A percentile compares a stretch with the other conserved stretches of the same genome.
Evolutionary conservation across 1,140 invertebrate species (phyloP).

Genomic region (Pteromalus puparum): DNA sequence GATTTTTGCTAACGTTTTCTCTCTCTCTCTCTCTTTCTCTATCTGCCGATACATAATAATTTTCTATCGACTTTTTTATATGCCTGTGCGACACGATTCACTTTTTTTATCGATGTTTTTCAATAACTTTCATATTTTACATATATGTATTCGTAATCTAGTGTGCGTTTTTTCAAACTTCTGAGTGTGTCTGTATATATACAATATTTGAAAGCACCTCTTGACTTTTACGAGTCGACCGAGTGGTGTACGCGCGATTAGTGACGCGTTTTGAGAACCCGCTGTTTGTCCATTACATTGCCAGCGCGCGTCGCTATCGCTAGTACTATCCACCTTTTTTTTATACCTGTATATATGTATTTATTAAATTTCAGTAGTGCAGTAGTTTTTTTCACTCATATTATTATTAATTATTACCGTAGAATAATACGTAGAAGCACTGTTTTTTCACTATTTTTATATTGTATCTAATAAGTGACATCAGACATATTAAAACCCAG

Average conservation of each 20-base stretch:
- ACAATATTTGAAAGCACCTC: background rate
- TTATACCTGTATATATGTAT: background rate
- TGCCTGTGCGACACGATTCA: slow-evolving; percentile 1
- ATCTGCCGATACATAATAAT: background rate
- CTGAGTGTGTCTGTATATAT: slow-evolving; percentile 24
- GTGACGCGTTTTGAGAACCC: background rate
- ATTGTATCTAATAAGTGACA: background rate
- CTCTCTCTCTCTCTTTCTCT: background rate
- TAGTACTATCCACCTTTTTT: slow-evolving; percentile 6
- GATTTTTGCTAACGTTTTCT: background rate
- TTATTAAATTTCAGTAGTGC: background rate
- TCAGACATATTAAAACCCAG: slow-evolving; percentile 17
- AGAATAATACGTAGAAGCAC: background rate
- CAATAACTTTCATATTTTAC: background rate
- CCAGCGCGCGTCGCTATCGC: slow-evolving; percentile 14
- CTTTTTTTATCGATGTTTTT: slow-evolving; percentile 32
- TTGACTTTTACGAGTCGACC: background rate
- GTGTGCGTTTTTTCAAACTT: background rate
- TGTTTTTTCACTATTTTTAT: slow-evolving; percentile 15
- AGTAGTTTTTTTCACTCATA: background rate
- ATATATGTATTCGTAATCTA: background rate
- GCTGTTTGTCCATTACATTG: background rate
- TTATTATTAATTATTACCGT: background rate
- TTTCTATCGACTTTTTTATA: background rate
- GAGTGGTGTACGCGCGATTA: slow-evolving; percentile 27